Percentiles rank a stretch among this genome's conserved stretches.
Evolutionary conservation across 2,113 vertebrate genomes (phyloP).

Genomic region (Indri indri): DNA sequence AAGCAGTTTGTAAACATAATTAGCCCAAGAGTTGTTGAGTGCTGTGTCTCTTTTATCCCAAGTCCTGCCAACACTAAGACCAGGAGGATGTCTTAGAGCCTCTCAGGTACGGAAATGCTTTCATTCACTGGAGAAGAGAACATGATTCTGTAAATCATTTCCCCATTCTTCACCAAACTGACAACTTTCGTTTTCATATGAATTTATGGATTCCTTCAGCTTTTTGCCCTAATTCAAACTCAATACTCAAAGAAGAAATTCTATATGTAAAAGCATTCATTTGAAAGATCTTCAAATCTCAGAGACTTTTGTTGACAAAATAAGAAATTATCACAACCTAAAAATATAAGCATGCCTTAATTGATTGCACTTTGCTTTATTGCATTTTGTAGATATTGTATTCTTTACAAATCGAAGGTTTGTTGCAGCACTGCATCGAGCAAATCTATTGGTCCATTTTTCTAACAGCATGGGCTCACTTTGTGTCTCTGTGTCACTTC

Average conservation of each 20-base stretch:
- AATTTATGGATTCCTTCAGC: not conserved
- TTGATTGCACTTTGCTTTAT: not conserved
- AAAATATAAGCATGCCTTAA: not conserved
- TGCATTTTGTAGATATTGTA: not conserved
- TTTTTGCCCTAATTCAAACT: not conserved
- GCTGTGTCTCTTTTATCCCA: not conserved
- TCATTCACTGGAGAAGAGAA: constrained; percentile 1
- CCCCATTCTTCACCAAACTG: not conserved
- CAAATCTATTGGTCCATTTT: not conserved
- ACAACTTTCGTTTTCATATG: constrained; percentile 16
- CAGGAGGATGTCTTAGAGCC: not conserved
- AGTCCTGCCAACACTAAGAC: not conserved
- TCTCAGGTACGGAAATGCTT: not conserved
- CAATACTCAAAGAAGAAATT: not conserved
- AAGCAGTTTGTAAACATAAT: constrained; percentile 30
- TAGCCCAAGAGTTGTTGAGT: not conserved
- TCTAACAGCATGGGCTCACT: not conserved
- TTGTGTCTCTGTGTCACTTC: not conserved
- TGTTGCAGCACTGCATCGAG: not conserved
- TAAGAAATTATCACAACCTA: constrained; percentile 1
- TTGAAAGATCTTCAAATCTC: not conserved
- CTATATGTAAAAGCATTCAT: not conserved
- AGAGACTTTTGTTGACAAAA: not conserved
- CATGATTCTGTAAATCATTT: not conserved
- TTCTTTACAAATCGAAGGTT: not conserved